These are phyloP conservation scores for Phlogophora meticulosa DNA, from an alignment of 2,888 invertebrate genomes.

Conservation along the genomic window DNA sequence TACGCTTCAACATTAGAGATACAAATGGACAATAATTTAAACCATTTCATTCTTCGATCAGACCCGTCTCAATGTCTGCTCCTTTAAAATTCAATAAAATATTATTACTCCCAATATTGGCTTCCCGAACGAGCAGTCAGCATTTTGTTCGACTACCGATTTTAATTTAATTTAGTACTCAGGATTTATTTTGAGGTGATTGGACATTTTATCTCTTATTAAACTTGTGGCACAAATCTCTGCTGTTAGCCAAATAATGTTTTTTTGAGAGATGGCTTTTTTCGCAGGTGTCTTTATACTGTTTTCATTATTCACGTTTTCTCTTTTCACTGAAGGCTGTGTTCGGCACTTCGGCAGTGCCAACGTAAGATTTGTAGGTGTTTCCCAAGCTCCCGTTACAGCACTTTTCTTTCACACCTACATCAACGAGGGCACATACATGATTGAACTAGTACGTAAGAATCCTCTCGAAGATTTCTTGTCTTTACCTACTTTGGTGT, in stretches of 20 bases:
- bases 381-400: slow-evolving; percentile 23
- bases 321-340: slow-evolving; percentile 12
- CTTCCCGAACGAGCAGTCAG: slow-evolving; percentile 19
- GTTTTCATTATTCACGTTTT: slow-evolving; percentile 46
- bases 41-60: slow-evolving; percentile 28
- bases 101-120: slow-evolving; percentile 39
- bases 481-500: slow-evolving; percentile 2
- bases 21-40: background rate
- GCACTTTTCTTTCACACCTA: slow-evolving; percentile 42
- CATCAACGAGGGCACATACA: slow-evolving; percentile 33
- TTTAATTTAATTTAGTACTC: slow-evolving; percentile 44
- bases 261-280: background rate
- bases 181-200: slow-evolving; percentile 9
- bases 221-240: background rate
- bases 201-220: slow-evolving; percentile 1
- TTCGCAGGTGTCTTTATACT: slow-evolving; percentile 19
- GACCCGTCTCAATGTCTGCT: slow-evolving; percentile 16
- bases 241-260: background rate
- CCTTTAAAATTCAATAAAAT: slow-evolving; percentile 53
- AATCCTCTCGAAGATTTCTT: slow-evolving; percentile 16
- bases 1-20: background rate
- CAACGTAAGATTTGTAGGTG: slow-evolving; percentile 31
- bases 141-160: slow-evolving; percentile 26
- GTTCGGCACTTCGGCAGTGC: slow-evolving; percentile 24
- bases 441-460: slow-evolving; percentile 36